Base-by-base conservation (phyloP, 1,140 invertebrate species). In the Lepidurus apus region DNA sequence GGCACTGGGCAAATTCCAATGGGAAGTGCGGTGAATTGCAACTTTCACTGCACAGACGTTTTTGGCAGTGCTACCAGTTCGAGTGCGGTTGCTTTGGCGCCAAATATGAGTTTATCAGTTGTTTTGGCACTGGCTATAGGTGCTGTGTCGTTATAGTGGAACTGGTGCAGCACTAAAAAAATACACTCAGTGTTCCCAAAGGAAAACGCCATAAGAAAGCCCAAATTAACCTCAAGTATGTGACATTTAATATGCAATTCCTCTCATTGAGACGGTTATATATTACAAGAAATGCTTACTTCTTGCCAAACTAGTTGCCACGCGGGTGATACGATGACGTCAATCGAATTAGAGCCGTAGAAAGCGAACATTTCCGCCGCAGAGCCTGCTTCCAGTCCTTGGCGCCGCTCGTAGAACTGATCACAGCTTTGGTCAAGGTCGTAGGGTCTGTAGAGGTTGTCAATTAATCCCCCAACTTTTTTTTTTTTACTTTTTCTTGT, bases 291-390 rank as follows among this genome's bases (percentile, higher is more conserved):
- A 4, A 11, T 43, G 24, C 44, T 79, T 80, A 84, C 83, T 77
- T 84, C 82, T 42, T 82, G 79, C 10, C 83, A 78, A 7, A 84
- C 78, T 24, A 84, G 74, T 34, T 81, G 80, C 43, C 65, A 81
- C n/a, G 84, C 76, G 5, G 84, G 83, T 44, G 81, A 76, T 8
- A 84, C 82, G 74, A 83, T 81, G n/a, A 84, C 80, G n/a, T 80
- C 76, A 17, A 84, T 84, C 6, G 81, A 82, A 81, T 84, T 84
- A 11, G 76, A 26, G 5, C 84, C 84, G 47, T 81, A 84, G 42
- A 82, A 44, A 26, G 79, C 74, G 7, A 80, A 73, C 26, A 80
- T 78, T 42, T 81, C 77, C n/a, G 75, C 24, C 8, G 81, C 81
- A 13, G 83, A 80, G 11, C 75, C 65, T 26, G 77, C 47, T 43